phyloP scores from a whole-genome alignment of 2,888 invertebrate genomes.

The Drosophila antonietae region DNA sequence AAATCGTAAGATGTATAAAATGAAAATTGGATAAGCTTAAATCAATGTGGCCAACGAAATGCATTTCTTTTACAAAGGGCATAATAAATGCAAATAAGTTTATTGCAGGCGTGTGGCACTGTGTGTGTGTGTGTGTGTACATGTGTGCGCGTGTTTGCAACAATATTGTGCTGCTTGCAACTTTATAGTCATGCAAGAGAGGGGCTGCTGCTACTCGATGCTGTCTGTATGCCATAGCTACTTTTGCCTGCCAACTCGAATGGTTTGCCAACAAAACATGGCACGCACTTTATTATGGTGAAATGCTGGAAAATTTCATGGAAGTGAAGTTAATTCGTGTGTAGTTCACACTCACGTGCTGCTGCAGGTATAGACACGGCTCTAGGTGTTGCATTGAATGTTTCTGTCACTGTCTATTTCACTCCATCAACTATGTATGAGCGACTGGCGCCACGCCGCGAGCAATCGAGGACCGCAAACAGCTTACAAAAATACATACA shows the following conservation, averaged over 20 bases:
- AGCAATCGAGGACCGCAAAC: slow-evolving; percentile 9
- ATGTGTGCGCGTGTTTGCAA: slow-evolving; percentile 25
- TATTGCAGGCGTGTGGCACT: slow-evolving; percentile 5
- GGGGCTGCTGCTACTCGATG: background rate
- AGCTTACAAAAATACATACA: background rate
- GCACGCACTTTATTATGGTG: slow-evolving; percentile 72
- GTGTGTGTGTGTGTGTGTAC: background rate
- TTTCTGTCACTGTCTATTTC: slow-evolving; percentile 32
- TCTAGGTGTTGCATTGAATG: slow-evolving; percentile 1
- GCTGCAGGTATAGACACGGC: slow-evolving; percentile 1
- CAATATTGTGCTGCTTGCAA: slow-evolving; percentile 55
- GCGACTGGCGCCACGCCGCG: slow-evolving; percentile 29
- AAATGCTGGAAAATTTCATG: slow-evolving; percentile 64
- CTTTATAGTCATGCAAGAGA: slow-evolving; percentile 46
- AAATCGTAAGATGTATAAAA: background rate
- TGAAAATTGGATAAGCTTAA: slow-evolving; percentile 16
- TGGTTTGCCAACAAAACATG: slow-evolving; percentile 18
- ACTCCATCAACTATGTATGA: slow-evolving; percentile 39
- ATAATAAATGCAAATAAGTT: slow-evolving; percentile 60
- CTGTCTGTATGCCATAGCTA: slow-evolving; percentile 14
- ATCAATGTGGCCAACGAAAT: slow-evolving; percentile 16
- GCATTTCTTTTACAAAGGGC: slow-evolving; percentile 39
- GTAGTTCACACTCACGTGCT: slow-evolving; percentile 25
- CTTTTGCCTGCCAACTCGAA: slow-evolving; percentile 23
- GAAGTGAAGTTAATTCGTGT: slow-evolving; percentile 75